Evolutionary conservation across 2,113 vertebrate genomes (phyloP).

Genomic region (Plotosus lineatus): DNA sequence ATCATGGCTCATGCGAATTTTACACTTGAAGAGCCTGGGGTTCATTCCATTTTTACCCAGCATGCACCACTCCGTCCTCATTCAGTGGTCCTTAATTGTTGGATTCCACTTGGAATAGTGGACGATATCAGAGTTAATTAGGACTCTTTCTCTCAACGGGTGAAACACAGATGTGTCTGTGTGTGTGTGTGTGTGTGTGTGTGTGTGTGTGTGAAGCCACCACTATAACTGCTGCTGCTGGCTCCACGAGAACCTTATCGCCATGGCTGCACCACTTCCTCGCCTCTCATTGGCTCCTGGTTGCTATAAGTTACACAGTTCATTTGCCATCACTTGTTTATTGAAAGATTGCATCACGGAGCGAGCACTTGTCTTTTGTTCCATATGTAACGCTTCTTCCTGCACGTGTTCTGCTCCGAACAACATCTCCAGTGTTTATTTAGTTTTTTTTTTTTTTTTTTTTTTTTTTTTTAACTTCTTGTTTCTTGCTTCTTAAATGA

Average conservation of each 20-base stretch:
- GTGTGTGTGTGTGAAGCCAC: conserved; percentile 8
- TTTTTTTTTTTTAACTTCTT: conserved; percentile 17
- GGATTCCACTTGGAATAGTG: neutral
- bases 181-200: conserved; percentile 19
- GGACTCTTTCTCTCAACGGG: conserved; percentile 31
- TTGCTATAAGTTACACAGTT: conserved; percentile 82
- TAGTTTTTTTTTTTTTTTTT: conserved; percentile 18
- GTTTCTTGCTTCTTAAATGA: conserved; percentile 1
- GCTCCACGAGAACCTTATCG: conserved; percentile 70
- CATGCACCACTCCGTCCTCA: neutral
- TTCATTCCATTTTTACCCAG: neutral
- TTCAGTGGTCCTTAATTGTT: neutral
- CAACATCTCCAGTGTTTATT: conserved; percentile 24
- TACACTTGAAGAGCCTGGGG: neutral
- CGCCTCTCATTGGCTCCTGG: conserved; percentile 78
- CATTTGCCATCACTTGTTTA: conserved; percentile 61
- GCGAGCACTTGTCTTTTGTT: conserved; percentile 43
- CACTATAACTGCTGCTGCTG: conserved; percentile 60
- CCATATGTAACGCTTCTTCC: conserved; percentile 12
- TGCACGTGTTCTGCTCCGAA: conserved; percentile 20
- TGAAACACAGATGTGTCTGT: conserved; percentile 43
- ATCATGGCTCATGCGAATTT: neutral
- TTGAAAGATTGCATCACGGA: conserved; percentile 57
- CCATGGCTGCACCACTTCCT: conserved; percentile 77
- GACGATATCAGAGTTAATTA: conserved; percentile 2